Evolutionary conservation across 2,113 vertebrate genomes (phyloP).

Genomic region (Gymnobelideus leadbeateri): DNA sequence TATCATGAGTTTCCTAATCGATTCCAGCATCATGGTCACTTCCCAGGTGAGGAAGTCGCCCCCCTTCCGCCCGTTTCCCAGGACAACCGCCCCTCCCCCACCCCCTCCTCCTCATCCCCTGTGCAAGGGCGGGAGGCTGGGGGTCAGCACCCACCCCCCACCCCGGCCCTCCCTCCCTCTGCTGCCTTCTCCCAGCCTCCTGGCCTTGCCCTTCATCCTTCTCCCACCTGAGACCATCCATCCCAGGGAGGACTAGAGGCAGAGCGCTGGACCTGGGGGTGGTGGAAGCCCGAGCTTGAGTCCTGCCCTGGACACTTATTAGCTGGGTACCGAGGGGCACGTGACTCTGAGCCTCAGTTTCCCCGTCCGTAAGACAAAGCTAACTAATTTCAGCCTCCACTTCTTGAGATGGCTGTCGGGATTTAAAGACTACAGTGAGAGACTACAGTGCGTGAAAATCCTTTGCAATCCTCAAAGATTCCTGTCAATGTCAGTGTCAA

Average conservation of each 20-base stretch:
- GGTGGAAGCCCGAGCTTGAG: no score
- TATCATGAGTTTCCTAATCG: conserved; percentile 95
- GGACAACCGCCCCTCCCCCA: background rate
- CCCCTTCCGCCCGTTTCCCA: background rate
- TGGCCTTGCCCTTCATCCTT: background rate
- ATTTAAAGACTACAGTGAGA: background rate
- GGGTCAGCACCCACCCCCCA: accelerated
- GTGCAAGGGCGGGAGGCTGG: background rate
- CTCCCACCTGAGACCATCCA: background rate
- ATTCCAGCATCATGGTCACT: conserved; percentile 95
- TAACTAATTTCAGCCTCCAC: background rate
- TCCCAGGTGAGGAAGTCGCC: conserved; percentile 89
- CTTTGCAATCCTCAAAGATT: background rate
- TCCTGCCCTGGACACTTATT: background rate
- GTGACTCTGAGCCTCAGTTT: background rate
- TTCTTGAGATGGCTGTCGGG: background rate
- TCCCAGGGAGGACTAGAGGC: background rate
- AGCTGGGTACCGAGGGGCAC: no score
- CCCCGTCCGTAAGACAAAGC: background rate
- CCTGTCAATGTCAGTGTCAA: accelerated
- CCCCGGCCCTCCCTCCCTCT: accelerated
- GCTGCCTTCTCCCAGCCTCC: no score
- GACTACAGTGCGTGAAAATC: background rate
- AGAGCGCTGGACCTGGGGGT: no score
- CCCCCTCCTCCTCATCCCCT: accelerated